These are phyloP conservation scores for Sus scrofa DNA, from an alignment of 2,113 vertebrate species.

Conservation along the genomic window DNA sequence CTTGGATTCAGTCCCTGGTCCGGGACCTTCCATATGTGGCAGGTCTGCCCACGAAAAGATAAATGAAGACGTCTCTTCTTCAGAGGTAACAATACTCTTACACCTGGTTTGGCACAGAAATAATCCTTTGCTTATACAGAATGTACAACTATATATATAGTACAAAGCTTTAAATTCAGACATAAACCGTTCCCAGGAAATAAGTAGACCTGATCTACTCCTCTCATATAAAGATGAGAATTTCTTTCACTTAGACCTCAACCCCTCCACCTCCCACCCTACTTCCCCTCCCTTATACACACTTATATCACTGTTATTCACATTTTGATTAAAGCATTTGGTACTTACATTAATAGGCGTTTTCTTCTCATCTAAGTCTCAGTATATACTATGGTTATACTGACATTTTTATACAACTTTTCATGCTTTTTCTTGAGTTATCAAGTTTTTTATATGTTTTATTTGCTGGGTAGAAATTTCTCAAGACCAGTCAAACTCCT, in stretches of 20 bases:
- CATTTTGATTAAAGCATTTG: not conserved
- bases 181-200: not conserved
- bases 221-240: not conserved
- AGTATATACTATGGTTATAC: too few species aligned
- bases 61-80: not conserved
- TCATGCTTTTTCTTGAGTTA: not conserved
- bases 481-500: not conserved
- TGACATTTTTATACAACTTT: not conserved
- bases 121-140: not conserved
- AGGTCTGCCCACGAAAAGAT: too few species aligned
- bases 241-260: not conserved
- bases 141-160: not conserved
- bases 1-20: too few species aligned
- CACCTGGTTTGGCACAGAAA: not conserved
- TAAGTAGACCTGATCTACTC: not conserved
- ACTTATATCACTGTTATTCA: not conserved
- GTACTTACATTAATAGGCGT: not conserved
- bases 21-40: too few species aligned
- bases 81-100: not conserved
- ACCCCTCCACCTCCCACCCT: fast-evolving
- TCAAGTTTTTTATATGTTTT: not conserved
- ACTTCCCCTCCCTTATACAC: not conserved
- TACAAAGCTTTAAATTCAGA: not conserved
- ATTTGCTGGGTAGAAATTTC: not conserved
- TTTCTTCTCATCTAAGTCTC: not conserved